Percentiles rank a stretch among this genome's conserved stretches.
Conservation (phyloP, 2,888 invertebrate genomes). For the Eudemis profundana region DNA sequence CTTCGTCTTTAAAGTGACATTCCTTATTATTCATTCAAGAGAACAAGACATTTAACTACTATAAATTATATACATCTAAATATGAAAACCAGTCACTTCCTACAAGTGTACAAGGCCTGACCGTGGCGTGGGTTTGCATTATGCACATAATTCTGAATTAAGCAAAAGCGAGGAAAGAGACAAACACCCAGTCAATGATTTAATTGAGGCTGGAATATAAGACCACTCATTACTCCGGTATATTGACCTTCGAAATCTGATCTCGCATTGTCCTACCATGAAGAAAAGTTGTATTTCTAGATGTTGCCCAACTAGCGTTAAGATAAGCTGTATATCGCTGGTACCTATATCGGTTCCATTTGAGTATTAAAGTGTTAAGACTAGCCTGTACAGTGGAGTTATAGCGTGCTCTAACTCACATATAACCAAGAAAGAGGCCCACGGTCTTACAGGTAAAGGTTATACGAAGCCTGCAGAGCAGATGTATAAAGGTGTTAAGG, state of each 20-base stretch:
- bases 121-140: constrained; percentile 16
- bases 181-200: constrained; percentile 17
- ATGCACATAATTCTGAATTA: constrained; percentile 32
- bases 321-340: too few species aligned
- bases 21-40: constrained; percentile 5
- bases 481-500: too few species aligned
- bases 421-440: too few species aligned
- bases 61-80: not conserved
- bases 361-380: too few species aligned
- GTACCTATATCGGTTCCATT: too few species aligned
- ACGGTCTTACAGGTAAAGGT: too few species aligned
- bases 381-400: too few species aligned
- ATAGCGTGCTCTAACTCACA: too few species aligned
- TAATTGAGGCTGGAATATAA: constrained; percentile 21
- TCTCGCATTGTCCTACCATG: too few species aligned
- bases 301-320: too few species aligned
- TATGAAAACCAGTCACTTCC: constrained; percentile 23
- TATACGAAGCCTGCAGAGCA: too few species aligned
- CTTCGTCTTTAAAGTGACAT: not conserved
- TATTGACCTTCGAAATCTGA: constrained; percentile 3
- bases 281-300: too few species aligned
- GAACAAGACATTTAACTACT: constrained; percentile 2
- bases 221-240: not conserved
- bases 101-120: constrained; percentile 27
- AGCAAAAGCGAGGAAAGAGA: constrained; percentile 16